phyloP scores from a whole-genome alignment of 1,140 invertebrate genomes.

The Protaetia brevitarsis region DNA sequence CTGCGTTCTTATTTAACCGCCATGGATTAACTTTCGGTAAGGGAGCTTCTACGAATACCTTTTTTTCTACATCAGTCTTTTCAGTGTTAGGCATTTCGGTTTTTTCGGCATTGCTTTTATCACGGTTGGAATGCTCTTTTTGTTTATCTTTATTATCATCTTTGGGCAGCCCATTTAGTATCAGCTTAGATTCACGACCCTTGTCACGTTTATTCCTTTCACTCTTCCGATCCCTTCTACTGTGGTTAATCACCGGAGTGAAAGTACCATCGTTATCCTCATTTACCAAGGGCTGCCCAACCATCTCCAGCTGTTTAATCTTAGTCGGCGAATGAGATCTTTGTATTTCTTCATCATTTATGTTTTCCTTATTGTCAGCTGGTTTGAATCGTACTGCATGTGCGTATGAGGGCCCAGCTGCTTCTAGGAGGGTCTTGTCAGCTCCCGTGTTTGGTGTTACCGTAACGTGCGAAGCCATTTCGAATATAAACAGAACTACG shows the following conservation, averaged over 20 bases:
- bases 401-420: slow-evolving; percentile 41
- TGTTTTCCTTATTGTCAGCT: slow-evolving; percentile 39
- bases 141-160: slow-evolving; percentile 20
- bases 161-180: neutral
- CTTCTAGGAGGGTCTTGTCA: slow-evolving; percentile 21
- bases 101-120: slow-evolving; percentile 32
- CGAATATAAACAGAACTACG: slow-evolving; percentile 25
- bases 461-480: slow-evolving; percentile 37
- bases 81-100: slow-evolving; percentile 38
- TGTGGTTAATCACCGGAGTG: slow-evolving; percentile 52
- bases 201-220: slow-evolving; percentile 40
- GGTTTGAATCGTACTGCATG: slow-evolving; percentile 46
- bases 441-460: slow-evolving; percentile 22
- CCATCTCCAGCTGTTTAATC: slow-evolving; percentile 28
- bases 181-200: neutral
- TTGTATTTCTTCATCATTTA: slow-evolving; percentile 31
- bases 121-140: slow-evolving; percentile 13
- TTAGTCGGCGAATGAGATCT: slow-evolving; percentile 21
- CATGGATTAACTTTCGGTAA: slow-evolving; percentile 61
- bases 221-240: slow-evolving; percentile 52
- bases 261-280: slow-evolving; percentile 52
- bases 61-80: slow-evolving; percentile 48
- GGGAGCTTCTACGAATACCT: slow-evolving; percentile 59
- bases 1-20: slow-evolving; percentile 50
- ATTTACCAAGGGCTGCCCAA: neutral